These are phyloP conservation scores for Pollachius pollachius DNA, from an alignment of 2,113 vertebrate species.

Conservation along the genomic window DNA sequence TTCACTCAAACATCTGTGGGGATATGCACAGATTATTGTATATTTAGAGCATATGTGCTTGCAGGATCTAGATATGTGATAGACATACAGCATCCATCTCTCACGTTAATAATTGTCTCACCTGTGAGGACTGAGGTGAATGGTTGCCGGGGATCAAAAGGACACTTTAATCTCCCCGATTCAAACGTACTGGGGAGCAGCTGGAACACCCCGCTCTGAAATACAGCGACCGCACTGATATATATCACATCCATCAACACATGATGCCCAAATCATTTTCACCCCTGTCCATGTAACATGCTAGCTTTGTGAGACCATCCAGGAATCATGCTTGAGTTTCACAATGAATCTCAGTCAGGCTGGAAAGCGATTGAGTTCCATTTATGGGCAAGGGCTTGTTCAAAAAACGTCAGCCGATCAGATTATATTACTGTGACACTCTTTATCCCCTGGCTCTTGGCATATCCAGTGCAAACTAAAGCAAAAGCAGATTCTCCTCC, in stretches of 20 bases:
- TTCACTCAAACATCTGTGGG: constrained; percentile 3
- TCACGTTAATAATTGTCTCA: constrained; percentile 62
- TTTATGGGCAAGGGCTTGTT: too few relatives aligned
- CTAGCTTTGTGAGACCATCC: too few relatives aligned
- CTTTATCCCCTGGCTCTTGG: too few relatives aligned
- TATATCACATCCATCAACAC: too few relatives aligned
- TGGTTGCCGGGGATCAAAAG: constrained; percentile 90
- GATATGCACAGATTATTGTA: background rate
- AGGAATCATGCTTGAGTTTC: too few relatives aligned
- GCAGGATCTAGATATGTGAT: constrained; percentile 25
- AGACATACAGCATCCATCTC: too few relatives aligned
- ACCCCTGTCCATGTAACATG: background rate
- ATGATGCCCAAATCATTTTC: background rate
- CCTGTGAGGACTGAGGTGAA: constrained; percentile 95
- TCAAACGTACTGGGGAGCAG: constrained; percentile 82
- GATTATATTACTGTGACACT: too few relatives aligned
- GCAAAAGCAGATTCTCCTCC: too few relatives aligned
- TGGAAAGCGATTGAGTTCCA: too few relatives aligned
- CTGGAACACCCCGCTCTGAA: constrained; percentile 80
- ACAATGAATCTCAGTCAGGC: too few relatives aligned
- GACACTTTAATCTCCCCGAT: constrained; percentile 93
- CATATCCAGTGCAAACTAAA: too few relatives aligned
- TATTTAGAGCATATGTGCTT: background rate
- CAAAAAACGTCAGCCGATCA: too few relatives aligned
- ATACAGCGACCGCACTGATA: background rate